These are phyloP conservation scores for Danionella dracula DNA, from an alignment of 2,797 vertebrate genomes.

Conservation along the genomic window DNA sequence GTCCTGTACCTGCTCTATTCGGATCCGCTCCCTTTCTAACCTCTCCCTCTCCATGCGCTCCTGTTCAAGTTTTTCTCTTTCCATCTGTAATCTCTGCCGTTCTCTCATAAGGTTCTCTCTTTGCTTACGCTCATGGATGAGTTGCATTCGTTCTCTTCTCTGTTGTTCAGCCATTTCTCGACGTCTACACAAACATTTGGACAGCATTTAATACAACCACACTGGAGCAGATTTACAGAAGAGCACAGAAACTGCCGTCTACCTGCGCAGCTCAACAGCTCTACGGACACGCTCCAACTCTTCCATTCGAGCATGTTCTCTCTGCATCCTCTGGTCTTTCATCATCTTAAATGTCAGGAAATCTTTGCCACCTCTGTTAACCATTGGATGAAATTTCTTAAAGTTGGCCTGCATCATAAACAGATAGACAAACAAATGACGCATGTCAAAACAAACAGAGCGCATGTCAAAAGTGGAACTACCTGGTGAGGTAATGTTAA, in stretches of 20 bases:
- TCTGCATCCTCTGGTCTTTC: slow-evolving; percentile 94
- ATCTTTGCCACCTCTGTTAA: slow-evolving; percentile 63
- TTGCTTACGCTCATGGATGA: slow-evolving; percentile 89
- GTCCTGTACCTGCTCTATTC: slow-evolving; percentile 88
- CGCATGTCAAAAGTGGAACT: not conserved
- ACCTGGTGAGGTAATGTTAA: slow-evolving; percentile 73
- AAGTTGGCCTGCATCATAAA: slow-evolving; percentile 75
- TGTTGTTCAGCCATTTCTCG: slow-evolving; percentile 89
- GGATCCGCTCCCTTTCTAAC: slow-evolving; percentile 88
- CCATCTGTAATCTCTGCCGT: slow-evolving; percentile 88
- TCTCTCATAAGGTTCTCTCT: slow-evolving; percentile 85
- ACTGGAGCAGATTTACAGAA: too few relatives aligned
- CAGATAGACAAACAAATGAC: not conserved
- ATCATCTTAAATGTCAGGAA: slow-evolving; percentile 97
- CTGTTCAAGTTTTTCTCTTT: slow-evolving; percentile 82
- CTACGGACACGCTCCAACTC: slow-evolving; percentile 83
- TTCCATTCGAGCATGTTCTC: slow-evolving; percentile 83
- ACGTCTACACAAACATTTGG: slow-evolving; percentile 60
- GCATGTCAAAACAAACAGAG: not conserved
- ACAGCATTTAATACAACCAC: not conserved
- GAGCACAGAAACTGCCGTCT: too few relatives aligned
- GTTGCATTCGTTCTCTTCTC: slow-evolving; percentile 78
- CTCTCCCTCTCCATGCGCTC: slow-evolving; percentile 89
- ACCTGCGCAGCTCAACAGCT: slow-evolving; percentile 90
- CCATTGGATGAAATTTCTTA: too few relatives aligned